Evolutionary conservation across 2,113 vertebrate genomes (phyloP).

Genomic region (Plotosus lineatus): DNA sequence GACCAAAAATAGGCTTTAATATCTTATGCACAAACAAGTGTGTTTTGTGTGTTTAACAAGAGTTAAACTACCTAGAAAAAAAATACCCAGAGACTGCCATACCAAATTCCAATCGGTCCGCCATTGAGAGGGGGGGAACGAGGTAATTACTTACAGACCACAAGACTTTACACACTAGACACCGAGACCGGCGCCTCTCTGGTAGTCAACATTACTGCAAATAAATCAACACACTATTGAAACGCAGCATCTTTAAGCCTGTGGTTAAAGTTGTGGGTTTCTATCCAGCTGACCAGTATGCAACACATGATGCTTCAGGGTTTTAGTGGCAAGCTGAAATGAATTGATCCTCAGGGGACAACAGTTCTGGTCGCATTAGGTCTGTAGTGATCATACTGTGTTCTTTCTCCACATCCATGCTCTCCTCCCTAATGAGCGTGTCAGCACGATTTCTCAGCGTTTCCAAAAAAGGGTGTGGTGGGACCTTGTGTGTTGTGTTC

Average conservation of each 20-base stretch:
- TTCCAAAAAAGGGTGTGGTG: slow-evolving; percentile 28
- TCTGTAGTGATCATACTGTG: neutral
- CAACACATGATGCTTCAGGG: too few species aligned
- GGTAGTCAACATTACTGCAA: neutral
- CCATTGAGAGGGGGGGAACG: neutral
- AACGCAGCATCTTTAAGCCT: neutral
- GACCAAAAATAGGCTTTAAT: neutral
- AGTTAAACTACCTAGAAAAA: slow-evolving; percentile 3
- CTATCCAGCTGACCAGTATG: too few species aligned
- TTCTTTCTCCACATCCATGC: slow-evolving; percentile 14
- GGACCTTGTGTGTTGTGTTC: neutral
- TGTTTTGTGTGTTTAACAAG: too few species aligned
- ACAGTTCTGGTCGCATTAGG: neutral
- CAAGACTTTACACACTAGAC: neutral
- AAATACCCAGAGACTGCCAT: neutral
- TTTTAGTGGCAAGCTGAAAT: neutral
- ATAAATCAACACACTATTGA: neutral
- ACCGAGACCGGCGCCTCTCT: neutral
- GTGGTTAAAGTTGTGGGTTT: too few species aligned
- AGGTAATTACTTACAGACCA: slow-evolving; percentile 18
- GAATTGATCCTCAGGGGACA: slow-evolving; percentile 1
- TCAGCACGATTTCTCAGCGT: neutral
- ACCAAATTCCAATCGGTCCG: slow-evolving; percentile 7
- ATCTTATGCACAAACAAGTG: neutral
- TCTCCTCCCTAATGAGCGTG: neutral